phyloP scores from a whole-genome alignment of 2,888 invertebrate genomes.

The Leptinotarsa juncta region DNA sequence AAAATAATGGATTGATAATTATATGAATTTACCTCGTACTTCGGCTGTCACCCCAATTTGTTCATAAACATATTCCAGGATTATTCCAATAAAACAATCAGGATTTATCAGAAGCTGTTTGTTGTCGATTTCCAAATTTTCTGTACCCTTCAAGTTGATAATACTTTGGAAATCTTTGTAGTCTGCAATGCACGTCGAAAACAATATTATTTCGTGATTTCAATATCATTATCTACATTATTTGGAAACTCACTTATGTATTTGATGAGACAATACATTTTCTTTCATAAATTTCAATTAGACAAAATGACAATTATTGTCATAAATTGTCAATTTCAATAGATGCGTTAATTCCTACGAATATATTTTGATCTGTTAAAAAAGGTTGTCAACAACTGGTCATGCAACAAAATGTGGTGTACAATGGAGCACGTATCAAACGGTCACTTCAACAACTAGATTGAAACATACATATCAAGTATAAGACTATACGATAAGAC shows the following conservation, averaged over 20 bases:
- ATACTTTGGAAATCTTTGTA: constrained; percentile 31
- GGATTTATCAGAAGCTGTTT: constrained; percentile 61
- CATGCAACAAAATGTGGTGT: too few relatives aligned
- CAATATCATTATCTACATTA: background rate
- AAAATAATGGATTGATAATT: too few relatives aligned
- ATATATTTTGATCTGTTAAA: too few relatives aligned
- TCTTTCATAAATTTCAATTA: constrained; percentile 35
- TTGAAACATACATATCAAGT: too few relatives aligned
- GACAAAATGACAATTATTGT: constrained; percentile 9
- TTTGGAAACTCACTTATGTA: constrained; percentile 45
- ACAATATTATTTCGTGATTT: too few relatives aligned
- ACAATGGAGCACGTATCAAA: too few relatives aligned
- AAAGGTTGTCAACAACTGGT: too few relatives aligned
- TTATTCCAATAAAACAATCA: constrained; percentile 61
- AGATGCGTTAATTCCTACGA: too few relatives aligned
- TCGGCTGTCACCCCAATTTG: constrained; percentile 41
- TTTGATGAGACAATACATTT: constrained; percentile 54
- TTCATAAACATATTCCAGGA: constrained; percentile 59
- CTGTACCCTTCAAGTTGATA: background rate
- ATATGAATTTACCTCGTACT: constrained; percentile 29
- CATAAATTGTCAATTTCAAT: background rate
- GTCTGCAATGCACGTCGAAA: constrained; percentile 24
- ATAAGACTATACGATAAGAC: too few relatives aligned
- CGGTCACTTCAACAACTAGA: too few relatives aligned
- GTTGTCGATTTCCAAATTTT: constrained; percentile 27